Evolutionary conservation across 2,113 vertebrate species (phyloP), one percentile per base, ranked within the genome.

Genomic region (Otis tarda): DNA sequence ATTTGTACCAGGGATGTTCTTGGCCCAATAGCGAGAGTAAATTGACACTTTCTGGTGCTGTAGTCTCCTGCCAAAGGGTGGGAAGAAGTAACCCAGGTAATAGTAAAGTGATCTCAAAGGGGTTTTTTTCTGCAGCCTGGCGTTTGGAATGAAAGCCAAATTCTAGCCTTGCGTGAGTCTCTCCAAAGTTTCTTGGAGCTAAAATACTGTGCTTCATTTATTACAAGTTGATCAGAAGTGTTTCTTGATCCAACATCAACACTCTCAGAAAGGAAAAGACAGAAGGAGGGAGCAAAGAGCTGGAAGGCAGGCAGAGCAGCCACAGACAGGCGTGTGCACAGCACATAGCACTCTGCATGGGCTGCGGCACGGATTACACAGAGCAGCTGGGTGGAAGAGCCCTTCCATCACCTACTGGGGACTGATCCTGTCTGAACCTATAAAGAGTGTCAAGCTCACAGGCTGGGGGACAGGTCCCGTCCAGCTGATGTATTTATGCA

Each of bases 1-100:
- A 96, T 96, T 95, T 96, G 89, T 93, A 92, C 91, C 83, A 94
- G 63, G 86, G 96, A 93, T 91, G 83, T 93, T 86, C 75, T 85
- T 96, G 93, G 94, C 89, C 90, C 89, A 91, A 65, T 1, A 87
- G 83, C 0, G 12, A 88, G 88, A 92, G 80, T 82, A 96, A 96
- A 94, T 87, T 91, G 91, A 96, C 95, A 92, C 91, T 94, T 95
- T 95, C 50, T 95, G 94, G 57, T 22, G 0, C 83, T 61, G 47
- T 13, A 85, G 77, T 47, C 78, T 96, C 61, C 89, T 96, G 94
- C 81, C 87, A 96, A 85, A 87, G 63, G 83, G n/a, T 64, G 65
- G 59, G 87, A 92, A 94, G 74, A 91, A 94, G 53, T 47, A 91
- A 95, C 81, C 65, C 41, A 93, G 83, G 86, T 94, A 94, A 92